phyloP scores from a whole-genome alignment of 2,797 vertebrate genomes.

The Clarias laeviceps region DNA sequence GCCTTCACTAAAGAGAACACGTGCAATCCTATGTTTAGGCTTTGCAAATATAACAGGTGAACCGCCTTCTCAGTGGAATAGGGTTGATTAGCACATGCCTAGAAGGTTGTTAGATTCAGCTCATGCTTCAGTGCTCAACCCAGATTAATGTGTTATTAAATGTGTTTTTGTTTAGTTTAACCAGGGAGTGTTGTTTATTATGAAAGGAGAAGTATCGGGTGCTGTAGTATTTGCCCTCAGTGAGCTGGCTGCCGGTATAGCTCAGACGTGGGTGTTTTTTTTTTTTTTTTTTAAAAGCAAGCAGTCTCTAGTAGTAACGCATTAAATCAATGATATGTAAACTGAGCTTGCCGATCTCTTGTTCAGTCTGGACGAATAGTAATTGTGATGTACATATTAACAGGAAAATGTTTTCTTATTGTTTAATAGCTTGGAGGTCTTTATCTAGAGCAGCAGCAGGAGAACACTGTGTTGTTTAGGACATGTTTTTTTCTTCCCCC shows the following conservation, averaged over 20 bases:
- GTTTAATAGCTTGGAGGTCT: background rate
- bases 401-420: background rate
- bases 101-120: background rate
- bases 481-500: background rate
- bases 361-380: background rate
- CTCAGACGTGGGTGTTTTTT: background rate
- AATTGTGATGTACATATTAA: background rate
- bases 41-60: background rate
- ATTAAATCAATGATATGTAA: background rate
- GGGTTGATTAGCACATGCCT: background rate
- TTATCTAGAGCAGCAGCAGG: background rate
- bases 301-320: background rate
- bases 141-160: slow-evolving; percentile 1
- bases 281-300: background rate
- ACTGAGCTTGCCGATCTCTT: background rate
- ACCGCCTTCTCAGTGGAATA: background rate
- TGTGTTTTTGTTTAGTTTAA: background rate
- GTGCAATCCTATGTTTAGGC: background rate
- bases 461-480: background rate
- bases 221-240: background rate
- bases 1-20: background rate
- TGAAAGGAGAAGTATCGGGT: background rate
- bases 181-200: background rate
- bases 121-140: background rate
- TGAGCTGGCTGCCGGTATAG: background rate